A percentile compares a stretch with the other conserved stretches of the same genome.
Conservation (phyloP, 2,888 invertebrate species). For the Philopedon plagiatum region DNA sequence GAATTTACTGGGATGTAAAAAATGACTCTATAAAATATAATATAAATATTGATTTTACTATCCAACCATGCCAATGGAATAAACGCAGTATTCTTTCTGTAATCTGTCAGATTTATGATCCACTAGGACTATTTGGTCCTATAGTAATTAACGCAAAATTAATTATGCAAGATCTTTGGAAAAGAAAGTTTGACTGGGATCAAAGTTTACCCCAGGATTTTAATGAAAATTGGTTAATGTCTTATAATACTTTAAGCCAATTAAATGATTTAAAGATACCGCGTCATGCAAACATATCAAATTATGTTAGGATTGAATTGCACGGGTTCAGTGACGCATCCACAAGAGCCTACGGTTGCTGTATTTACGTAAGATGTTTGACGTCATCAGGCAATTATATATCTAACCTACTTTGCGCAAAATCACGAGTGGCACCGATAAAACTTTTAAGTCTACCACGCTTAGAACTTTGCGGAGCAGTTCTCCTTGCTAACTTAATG, state of each 20-base stretch:
- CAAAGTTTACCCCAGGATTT: slow-evolving; percentile 20
- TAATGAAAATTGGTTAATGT: slow-evolving; percentile 25
- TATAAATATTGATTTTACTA: not conserved
- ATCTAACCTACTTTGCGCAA: slow-evolving; percentile 37
- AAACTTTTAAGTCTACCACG: slow-evolving; percentile 41
- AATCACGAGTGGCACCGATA: slow-evolving; percentile 36
- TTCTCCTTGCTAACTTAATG: slow-evolving; percentile 30
- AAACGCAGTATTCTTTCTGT: slow-evolving; percentile 38
- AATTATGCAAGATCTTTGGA: slow-evolving; percentile 40
- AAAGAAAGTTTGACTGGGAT: slow-evolving; percentile 41
- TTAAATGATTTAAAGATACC: slow-evolving; percentile 18
- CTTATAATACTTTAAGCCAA: slow-evolving; percentile 14
- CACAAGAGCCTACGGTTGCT: slow-evolving; percentile 39
- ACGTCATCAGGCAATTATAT: not conserved
- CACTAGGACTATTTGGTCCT: slow-evolving; percentile 37
- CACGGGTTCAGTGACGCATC: slow-evolving; percentile 40
- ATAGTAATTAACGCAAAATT: slow-evolving; percentile 36
- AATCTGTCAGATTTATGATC: slow-evolving; percentile 42
- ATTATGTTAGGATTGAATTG: slow-evolving; percentile 20
- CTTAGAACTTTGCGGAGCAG: slow-evolving; percentile 43
- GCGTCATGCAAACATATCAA: slow-evolving; percentile 18
- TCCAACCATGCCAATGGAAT: not conserved
- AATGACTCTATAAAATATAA: slow-evolving; percentile 38
- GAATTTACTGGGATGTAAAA: slow-evolving; percentile 34
- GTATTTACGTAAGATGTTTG: slow-evolving; percentile 39